Base-by-base conservation (phyloP, 2,113 vertebrate species). In the Phasianus colchicus region DNA sequence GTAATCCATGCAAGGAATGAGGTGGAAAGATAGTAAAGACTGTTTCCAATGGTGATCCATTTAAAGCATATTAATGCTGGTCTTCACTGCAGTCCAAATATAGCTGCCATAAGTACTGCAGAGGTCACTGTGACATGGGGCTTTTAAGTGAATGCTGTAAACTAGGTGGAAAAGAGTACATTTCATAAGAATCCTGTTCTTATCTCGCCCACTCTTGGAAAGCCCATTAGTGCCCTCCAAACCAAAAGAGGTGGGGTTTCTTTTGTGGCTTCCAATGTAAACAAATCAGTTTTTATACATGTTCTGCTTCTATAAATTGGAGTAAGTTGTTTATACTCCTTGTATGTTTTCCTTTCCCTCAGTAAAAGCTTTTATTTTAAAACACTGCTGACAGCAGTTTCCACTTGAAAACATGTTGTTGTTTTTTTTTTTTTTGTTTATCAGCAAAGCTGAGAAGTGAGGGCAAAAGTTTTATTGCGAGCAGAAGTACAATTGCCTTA, bases 101-200 rank as follows among this genome's bases (percentile, higher is more conserved):
- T 92, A 95, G 95, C 83, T 96, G 61, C 83, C 61, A 74, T 79
- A 88, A 93, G 90, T 75, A 61, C 73, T 90, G n/a, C 66, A 90
- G 30, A 95, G 93, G 95, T 96, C 85, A 76, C 66, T 93, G 91
- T 95, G 95, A 97, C 94, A 96, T 86, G 4, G 5, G 45, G 58
- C 86, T 90, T 95, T 86, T 82, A 78, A 91, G 61, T 75, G 84
- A 91, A 84, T 78, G 70, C 80, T 91, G 43, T 75, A 84, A 94
- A 92, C 61, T 83, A 93, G 85, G 76, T 88, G 80, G 83, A 86
- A 94, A 94, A 86, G 1, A 2, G 73, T 70, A 18, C 40, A 78
- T 90, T 96, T 92, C 47, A 30, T 54, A 88, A 79, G 85, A 88
- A 82, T 84, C 21, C 40, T 83, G 19, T 80, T 94, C 86, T 94